Conservation (phyloP, 2,888 invertebrate species). For the Drosophila birchii region DNA sequence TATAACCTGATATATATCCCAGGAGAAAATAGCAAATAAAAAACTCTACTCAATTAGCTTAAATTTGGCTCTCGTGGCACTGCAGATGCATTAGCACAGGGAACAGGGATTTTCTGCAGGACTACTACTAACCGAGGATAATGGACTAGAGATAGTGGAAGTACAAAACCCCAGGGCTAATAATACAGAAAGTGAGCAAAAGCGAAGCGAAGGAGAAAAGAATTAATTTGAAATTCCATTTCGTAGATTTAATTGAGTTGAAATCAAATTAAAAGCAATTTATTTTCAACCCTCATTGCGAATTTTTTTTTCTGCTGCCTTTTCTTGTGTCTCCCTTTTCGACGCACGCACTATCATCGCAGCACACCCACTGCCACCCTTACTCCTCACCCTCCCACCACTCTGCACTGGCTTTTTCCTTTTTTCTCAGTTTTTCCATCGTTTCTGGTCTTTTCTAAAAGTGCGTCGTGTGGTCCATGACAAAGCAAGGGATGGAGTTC, state of each 20-base stretch:
- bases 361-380: conserved; percentile 1
- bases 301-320: conserved; percentile 58
- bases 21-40: background rate
- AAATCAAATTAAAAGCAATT: conserved; percentile 85
- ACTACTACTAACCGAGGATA: conserved; percentile 22
- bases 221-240: conserved; percentile 84
- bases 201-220: conserved; percentile 50
- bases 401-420: conserved; percentile 6
- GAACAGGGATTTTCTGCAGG: conserved; percentile 5
- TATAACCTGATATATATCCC: conserved; percentile 12
- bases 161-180: conserved; percentile 2
- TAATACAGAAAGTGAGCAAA: conserved; percentile 40
- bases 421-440: conserved; percentile 61
- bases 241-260: conserved; percentile 85
- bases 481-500: conserved; percentile 11
- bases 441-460: conserved; percentile 65
- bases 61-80: conserved; percentile 25
- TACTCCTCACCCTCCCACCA: conserved; percentile 18
- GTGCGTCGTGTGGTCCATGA: conserved; percentile 65
- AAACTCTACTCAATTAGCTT: conserved; percentile 46
- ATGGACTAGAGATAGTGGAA: conserved; percentile 10
- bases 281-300: conserved; percentile 83
- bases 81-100: conserved; percentile 39
- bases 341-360: conserved; percentile 41
- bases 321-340: conserved; percentile 37